Conservation (phyloP, 2,113 vertebrate genomes). For the Hyaena hyaena region DNA sequence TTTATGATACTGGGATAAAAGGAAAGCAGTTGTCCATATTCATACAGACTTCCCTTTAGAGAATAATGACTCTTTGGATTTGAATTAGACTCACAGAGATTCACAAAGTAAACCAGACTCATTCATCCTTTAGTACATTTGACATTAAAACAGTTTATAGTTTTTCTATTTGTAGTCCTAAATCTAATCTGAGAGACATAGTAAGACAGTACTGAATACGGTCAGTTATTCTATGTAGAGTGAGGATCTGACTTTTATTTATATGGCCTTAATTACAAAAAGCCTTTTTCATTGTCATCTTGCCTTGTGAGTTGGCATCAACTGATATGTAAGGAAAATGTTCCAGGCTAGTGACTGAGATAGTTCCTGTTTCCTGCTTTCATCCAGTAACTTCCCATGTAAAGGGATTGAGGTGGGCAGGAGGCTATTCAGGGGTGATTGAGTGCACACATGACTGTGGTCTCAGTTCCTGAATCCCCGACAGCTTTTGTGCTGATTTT, state of each 20-base stretch:
- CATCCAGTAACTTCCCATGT: background rate
- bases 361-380: background rate
- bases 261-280: background rate
- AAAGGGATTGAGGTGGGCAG: background rate
- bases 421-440: background rate
- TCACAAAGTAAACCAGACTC: background rate
- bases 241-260: background rate
- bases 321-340: background rate
- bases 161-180: background rate
- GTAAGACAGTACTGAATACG: background rate
- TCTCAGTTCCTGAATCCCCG: background rate
- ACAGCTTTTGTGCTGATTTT: background rate
- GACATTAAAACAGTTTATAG: background rate
- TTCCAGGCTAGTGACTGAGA: background rate
- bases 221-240: background rate
- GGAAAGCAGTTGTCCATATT: background rate
- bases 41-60: background rate
- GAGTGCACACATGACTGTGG: background rate
- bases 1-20: background rate
- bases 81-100: slow-evolving; percentile 12
- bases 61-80: background rate
- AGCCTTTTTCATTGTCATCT: background rate
- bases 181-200: background rate
- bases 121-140: background rate
- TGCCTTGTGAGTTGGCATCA: background rate